Evolutionary conservation across 2,888 invertebrate genomes (phyloP).

Genomic region (Microctonus brassicae): DNA sequence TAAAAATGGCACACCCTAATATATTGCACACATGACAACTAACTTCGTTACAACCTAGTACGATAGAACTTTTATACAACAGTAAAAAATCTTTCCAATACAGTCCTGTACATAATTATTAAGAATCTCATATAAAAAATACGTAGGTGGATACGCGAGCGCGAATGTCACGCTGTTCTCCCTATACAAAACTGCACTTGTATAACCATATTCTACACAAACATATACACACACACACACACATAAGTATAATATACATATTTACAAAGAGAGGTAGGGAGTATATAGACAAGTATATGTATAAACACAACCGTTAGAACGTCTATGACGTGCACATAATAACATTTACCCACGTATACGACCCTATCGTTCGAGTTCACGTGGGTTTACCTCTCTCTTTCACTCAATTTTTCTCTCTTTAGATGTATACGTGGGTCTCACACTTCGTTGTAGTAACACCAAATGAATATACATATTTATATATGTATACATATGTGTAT

Average conservation of each 20-base stretch:
- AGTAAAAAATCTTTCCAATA: neutral
- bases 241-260: too few relatives aligned
- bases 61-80: neutral
- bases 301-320: constrained; percentile 46
- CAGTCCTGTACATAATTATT: constrained; percentile 23
- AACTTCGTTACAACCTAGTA: constrained; percentile 6
- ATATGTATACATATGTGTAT: constrained; percentile 2
- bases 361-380: constrained; percentile 40
- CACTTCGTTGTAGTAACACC: neutral
- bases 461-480: neutral
- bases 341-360: constrained; percentile 45
- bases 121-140: constrained; percentile 8
- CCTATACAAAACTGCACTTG: constrained; percentile 20
- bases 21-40: neutral
- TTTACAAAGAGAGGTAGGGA: too few relatives aligned
- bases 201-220: constrained; percentile 8
- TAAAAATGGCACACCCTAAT: too few relatives aligned
- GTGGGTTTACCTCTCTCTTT: constrained; percentile 26
- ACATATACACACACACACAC: too few relatives aligned
- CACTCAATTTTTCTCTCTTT: constrained; percentile 20
- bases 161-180: constrained; percentile 28
- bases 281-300: constrained; percentile 22
- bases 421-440: neutral
- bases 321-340: constrained; percentile 42
- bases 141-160: constrained; percentile 35